Evolutionary conservation across 2,113 vertebrate species (phyloP).

Genomic region (Peromyscus californicus): DNA sequence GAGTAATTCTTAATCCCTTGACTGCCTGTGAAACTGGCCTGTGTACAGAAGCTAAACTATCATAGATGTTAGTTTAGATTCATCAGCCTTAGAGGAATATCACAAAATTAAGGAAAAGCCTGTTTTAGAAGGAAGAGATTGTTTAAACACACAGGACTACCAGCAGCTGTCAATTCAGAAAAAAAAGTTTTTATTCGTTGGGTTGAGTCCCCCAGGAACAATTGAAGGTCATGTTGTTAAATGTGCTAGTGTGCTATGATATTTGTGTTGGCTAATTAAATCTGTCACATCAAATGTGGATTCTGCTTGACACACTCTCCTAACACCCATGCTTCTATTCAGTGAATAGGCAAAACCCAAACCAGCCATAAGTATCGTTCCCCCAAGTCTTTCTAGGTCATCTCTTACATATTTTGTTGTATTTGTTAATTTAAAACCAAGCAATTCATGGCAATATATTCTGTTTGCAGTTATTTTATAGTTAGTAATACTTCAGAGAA

Average conservation of each 20-base stretch:
- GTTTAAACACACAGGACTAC: constrained; percentile 55
- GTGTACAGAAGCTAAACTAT: constrained; percentile 30
- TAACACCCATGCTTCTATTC: constrained; percentile 25
- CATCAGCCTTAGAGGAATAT: constrained; percentile 5
- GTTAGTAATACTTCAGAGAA: not conserved
- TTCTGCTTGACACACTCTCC: constrained; percentile 64
- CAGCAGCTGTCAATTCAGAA: constrained; percentile 76
- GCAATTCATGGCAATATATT: not conserved
- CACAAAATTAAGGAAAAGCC: constrained; percentile 20
- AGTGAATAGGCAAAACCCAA: not conserved
- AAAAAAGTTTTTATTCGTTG: constrained; percentile 73
- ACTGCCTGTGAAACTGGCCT: not conserved
- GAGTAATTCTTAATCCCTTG: constrained; percentile 41
- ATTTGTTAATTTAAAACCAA: constrained; percentile 26
- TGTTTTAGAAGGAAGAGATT: constrained; percentile 20
- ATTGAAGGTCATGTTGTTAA: constrained; percentile 81
- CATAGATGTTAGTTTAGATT: constrained; percentile 17
- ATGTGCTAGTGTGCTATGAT: constrained; percentile 78
- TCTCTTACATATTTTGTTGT: not conserved
- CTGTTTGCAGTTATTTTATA: constrained; percentile 2
- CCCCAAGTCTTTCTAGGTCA: constrained; percentile 7
- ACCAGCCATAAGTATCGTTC: not conserved
- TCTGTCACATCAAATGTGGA: constrained; percentile 77
- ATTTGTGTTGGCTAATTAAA: constrained; percentile 85
- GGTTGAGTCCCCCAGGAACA: constrained; percentile 69